Percentiles rank a stretch among this genome's conserved stretches.
Conservation (phyloP, 1,140 invertebrate species). For the Bombus waltoni region DNA sequence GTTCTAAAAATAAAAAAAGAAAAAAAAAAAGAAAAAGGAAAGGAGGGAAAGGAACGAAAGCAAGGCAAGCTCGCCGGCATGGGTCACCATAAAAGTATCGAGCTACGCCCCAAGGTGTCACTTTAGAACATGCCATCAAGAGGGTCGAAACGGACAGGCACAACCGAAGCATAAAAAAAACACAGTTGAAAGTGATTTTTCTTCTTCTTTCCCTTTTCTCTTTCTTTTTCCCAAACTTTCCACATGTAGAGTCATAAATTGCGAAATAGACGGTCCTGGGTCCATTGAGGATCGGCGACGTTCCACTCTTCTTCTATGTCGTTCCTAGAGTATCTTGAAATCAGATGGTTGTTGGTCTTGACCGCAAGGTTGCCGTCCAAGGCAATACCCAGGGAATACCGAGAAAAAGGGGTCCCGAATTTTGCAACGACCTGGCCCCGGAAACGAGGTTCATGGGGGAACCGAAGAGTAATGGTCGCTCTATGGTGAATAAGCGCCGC, state of each 20-base stretch:
- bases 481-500: background rate
- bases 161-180: background rate
- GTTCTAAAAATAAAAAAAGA: background rate
- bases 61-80: background rate
- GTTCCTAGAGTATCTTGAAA: background rate
- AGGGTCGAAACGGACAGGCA: background rate
- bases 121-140: conserved; percentile 21
- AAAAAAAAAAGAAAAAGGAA: too few relatives aligned
- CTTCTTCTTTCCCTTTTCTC: background rate
- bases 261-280: conserved; percentile 31
- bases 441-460: conserved; percentile 22
- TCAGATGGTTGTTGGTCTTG: conserved; percentile 31
- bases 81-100: conserved; percentile 43
- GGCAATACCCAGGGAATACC: conserved; percentile 31
- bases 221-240: background rate
- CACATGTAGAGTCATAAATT: conserved; percentile 53
- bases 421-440: conserved; percentile 51
- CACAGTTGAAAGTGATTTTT: background rate
- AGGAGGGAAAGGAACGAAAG: background rate
- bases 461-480: conserved; percentile 32
- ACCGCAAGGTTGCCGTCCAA: background rate
- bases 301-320: background rate
- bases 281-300: conserved; percentile 33
- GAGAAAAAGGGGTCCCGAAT: conserved; percentile 57
- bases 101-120: conserved; percentile 31